Percentiles rank a stretch among this genome's conserved stretches.
phyloP scores from a whole-genome alignment of 2,888 invertebrate species.

The Alloplasta piceator region DNA sequence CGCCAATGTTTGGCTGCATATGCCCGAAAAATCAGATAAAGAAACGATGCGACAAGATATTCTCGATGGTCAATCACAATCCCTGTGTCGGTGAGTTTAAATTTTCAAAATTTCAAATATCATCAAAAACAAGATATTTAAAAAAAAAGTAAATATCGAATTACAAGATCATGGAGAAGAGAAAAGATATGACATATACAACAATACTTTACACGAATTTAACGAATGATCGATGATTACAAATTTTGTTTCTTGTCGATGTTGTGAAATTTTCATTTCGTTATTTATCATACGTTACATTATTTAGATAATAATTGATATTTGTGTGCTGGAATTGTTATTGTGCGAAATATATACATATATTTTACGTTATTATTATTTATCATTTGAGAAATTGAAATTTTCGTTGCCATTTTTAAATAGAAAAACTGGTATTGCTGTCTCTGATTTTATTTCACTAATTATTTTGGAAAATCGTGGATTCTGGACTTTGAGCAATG shows the following conservation, averaged over 20 bases:
- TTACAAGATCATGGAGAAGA: not conserved
- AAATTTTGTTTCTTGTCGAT: conserved; percentile 52
- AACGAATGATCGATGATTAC: conserved; percentile 45
- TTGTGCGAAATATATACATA: conserved; percentile 18
- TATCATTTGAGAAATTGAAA: conserved; percentile 7
- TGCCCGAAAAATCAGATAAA: conserved; percentile 96
- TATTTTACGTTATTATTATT: conserved; percentile 17
- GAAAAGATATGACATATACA: conserved; percentile 32
- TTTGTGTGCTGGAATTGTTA: conserved; percentile 45
- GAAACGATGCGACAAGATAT: conserved; percentile 94
- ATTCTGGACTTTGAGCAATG: conserved; percentile 21
- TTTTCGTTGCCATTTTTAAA: conserved; percentile 1
- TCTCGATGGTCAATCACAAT: conserved; percentile 95
- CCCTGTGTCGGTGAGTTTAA: conserved; percentile 94
- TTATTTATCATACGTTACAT: conserved; percentile 35
- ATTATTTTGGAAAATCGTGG: conserved; percentile 29
- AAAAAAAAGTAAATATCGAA: conserved; percentile 1
- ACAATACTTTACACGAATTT: conserved; percentile 47
- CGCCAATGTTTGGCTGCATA: conserved; percentile 96
- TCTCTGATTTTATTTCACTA: not conserved
- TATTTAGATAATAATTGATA: conserved; percentile 42
- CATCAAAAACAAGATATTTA: not conserved
- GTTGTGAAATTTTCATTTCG: conserved; percentile 62
- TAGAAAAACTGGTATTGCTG: not conserved
- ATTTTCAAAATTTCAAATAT: conserved; percentile 21